phyloP scores from a whole-genome alignment of 2,113 vertebrate species.

The Myocastor coypus region DNA sequence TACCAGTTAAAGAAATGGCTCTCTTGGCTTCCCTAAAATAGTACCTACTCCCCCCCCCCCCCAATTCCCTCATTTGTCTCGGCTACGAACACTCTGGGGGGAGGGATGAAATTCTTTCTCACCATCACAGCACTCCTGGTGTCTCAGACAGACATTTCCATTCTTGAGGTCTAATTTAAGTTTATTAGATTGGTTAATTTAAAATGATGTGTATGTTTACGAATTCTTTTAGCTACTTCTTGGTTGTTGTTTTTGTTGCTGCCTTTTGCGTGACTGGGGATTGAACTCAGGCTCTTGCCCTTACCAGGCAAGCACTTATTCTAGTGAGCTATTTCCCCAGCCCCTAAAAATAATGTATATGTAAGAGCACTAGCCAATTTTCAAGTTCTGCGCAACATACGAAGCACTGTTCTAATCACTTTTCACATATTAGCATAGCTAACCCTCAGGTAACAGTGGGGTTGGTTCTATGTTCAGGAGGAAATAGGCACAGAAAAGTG shows the following conservation, averaged over 20 bases:
- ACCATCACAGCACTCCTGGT: not conserved
- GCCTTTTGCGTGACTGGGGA: too few relatives aligned
- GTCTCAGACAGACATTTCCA: not conserved
- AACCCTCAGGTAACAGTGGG: not conserved
- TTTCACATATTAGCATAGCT: not conserved
- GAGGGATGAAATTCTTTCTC: not conserved
- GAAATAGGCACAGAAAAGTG: not conserved
- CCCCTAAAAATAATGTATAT: not conserved
- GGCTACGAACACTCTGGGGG: not conserved
- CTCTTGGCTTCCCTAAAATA: not conserved
- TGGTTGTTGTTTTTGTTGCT: too few relatives aligned
- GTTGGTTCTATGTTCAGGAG: not conserved
- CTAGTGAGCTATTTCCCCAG: too few relatives aligned
- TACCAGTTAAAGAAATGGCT: not conserved
- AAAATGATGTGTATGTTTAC: not conserved
- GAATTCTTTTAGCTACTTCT: too few relatives aligned
- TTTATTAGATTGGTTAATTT: constrained; percentile 30
- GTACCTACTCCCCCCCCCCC: not conserved
- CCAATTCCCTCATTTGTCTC: not conserved
- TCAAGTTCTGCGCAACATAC: not conserved
- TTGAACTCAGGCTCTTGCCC: too few relatives aligned
- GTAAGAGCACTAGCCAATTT: not conserved
- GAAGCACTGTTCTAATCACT: not conserved
- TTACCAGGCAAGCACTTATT: too few relatives aligned
- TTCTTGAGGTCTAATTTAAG: not conserved